phyloP scores from a whole-genome alignment of 2,888 invertebrate genomes.

The Epiblema foenella region DNA sequence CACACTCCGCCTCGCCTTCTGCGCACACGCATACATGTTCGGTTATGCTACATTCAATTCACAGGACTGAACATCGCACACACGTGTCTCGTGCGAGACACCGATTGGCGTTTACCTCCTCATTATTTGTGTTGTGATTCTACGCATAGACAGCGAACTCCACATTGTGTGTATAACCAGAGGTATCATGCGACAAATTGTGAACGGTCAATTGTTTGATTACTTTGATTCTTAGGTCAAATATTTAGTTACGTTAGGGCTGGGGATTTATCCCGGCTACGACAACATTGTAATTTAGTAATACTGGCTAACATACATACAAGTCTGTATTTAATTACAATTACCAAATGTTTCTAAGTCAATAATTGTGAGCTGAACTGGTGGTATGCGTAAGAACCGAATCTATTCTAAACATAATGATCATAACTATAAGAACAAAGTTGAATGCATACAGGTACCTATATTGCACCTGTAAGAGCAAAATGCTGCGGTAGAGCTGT shows the following conservation, averaged over 20 bases:
- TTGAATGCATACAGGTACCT: neutral
- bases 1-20: constrained; percentile 72
- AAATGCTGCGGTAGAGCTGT: neutral
- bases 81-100: constrained; percentile 30
- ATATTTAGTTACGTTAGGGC: neutral
- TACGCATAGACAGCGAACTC: constrained; percentile 22
- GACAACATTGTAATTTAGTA: neutral
- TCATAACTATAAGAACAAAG: neutral
- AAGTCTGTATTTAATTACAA: no score
- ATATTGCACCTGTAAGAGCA: neutral
- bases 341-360: no score
- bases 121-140: constrained; percentile 38
- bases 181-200: neutral
- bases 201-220: neutral
- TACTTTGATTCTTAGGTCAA: no score
- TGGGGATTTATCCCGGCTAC: neutral
- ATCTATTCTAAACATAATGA: neutral
- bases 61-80: constrained; percentile 43
- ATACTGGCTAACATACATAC: no score
- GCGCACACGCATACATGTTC: constrained; percentile 62
- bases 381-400: no score
- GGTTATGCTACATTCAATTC: constrained; percentile 35
- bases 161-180: neutral
- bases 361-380: no score
- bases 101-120: constrained; percentile 37